phyloP scores from a whole-genome alignment of 2,797 vertebrate species.

The Tiaroga cobitis region DNA sequence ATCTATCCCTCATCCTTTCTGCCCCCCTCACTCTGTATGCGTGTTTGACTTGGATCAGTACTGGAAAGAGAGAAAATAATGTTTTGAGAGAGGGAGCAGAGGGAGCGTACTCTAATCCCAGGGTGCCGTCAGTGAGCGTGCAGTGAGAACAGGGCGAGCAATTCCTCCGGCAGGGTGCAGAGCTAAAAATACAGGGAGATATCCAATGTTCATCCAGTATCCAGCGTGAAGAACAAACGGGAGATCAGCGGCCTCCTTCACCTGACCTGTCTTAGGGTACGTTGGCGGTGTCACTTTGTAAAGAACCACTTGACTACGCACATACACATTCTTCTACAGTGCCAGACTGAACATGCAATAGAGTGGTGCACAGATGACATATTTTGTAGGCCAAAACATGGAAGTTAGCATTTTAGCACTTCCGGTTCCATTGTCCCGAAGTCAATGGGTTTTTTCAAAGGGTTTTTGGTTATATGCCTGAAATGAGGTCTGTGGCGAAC shows the following conservation, averaged over 20 bases:
- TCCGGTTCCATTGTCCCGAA: background rate
- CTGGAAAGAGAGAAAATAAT: slow-evolving; percentile 13
- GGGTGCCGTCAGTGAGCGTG: background rate
- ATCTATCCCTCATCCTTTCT: slow-evolving; percentile 1
- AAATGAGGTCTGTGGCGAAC: background rate
- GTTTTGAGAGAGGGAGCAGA: background rate
- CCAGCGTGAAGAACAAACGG: background rate
- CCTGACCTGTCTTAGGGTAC: background rate
- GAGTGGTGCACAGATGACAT: background rate
- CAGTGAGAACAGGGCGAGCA: slow-evolving; percentile 13
- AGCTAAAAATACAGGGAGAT: slow-evolving; percentile 26
- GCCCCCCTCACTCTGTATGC: slow-evolving; percentile 4
- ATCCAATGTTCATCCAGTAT: slow-evolving; percentile 10
- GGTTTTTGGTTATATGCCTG: background rate
- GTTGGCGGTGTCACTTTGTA: background rate
- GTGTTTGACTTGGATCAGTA: slow-evolving; percentile 27
- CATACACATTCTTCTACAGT: background rate
- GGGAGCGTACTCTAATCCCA: slow-evolving; percentile 23
- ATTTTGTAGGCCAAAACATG: background rate
- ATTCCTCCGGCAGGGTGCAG: slow-evolving; percentile 20
- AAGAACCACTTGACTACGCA: background rate
- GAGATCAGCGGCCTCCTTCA: background rate
- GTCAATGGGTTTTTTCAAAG: background rate
- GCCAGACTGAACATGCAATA: background rate
- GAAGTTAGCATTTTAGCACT: background rate